Conservation (phyloP, 2,797 vertebrate genomes). For the Hippocampus kuda region DNA sequence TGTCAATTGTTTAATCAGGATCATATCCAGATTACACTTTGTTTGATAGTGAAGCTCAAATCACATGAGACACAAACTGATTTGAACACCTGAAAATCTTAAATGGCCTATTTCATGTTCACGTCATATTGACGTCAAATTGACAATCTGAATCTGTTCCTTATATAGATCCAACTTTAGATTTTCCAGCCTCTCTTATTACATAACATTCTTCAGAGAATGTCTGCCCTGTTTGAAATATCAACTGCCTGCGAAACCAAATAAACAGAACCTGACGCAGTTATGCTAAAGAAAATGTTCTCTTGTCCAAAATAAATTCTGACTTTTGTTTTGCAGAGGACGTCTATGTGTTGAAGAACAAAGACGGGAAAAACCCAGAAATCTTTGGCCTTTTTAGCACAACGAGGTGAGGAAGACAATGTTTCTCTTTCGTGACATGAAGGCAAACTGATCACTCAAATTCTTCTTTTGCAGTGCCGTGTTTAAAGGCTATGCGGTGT, state of each 20-base stretch:
- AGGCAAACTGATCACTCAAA: conserved; percentile 6
- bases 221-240: neutral
- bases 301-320: neutral
- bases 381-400: conserved; percentile 95
- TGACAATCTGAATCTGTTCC: neutral
- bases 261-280: neutral
- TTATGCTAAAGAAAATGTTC: neutral
- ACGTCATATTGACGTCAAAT: neutral
- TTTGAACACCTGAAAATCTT: neutral
- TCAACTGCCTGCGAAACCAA: neutral
- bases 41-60: neutral
- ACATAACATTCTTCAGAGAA: neutral
- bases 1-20: neutral
- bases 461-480: conserved; percentile 56
- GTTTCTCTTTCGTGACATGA: neutral
- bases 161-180: neutral
- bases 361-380: conserved; percentile 87
- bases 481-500: conserved; percentile 91
- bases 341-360: conserved; percentile 82
- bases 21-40: neutral
- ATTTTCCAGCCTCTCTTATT: neutral
- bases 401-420: conserved; percentile 73
- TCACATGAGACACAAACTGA: neutral
- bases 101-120: neutral
- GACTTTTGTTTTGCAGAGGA: conserved; percentile 72